Evolutionary conservation across 2,113 vertebrate genomes (phyloP).

Genomic region (Sceloporus tristichus): DNA sequence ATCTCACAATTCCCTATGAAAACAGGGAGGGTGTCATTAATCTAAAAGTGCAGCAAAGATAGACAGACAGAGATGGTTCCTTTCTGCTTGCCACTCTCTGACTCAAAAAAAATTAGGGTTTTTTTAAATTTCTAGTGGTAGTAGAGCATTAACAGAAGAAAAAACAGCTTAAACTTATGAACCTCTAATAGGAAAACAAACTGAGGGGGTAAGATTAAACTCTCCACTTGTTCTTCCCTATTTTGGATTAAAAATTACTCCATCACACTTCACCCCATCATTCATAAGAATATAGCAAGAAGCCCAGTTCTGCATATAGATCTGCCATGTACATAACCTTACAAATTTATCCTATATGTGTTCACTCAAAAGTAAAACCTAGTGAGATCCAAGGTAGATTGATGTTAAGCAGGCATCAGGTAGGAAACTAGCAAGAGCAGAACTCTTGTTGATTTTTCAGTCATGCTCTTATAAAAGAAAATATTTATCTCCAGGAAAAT

Average conservation of each 20-base stretch:
- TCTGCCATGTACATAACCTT: neutral
- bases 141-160: neutral
- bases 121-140: neutral
- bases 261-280: neutral
- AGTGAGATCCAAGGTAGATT: neutral
- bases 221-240: neutral
- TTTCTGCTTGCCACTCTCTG: neutral
- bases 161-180: neutral
- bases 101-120: neutral
- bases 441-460: conserved; percentile 12
- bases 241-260: neutral
- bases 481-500: conserved; percentile 20
- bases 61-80: neutral
- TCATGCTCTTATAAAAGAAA: conserved; percentile 5
- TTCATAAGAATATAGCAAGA: neutral
- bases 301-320: neutral
- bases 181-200: neutral
- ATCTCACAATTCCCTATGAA: neutral
- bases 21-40: neutral
- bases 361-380: neutral
- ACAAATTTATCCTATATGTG: neutral
- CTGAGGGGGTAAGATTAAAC: neutral
- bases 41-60: neutral
- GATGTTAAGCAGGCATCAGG: neutral
- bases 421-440: neutral